Base-by-base conservation (phyloP, 30 jellyfish, hydroid and myxozoan species). In the Cassiopea andromeda region DNA sequence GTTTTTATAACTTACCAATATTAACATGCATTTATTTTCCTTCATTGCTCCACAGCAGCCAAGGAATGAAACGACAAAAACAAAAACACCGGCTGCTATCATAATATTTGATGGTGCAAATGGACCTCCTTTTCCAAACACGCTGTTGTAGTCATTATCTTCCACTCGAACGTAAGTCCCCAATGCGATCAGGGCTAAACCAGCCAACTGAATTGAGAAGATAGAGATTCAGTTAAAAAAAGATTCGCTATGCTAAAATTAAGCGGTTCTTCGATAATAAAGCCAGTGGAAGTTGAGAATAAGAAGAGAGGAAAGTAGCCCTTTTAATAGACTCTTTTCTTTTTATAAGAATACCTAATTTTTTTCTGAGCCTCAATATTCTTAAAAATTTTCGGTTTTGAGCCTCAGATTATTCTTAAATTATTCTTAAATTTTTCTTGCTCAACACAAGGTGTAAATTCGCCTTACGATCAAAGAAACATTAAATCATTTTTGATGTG, bases 1-100 rank as follows among this genome's bases (percentile, higher is more conserved):
- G 38, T 0, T 27, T 64, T 48, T 45, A 3, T 3, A 46, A 77
- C 89, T 60, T 50, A 87, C 94, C 68, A 80, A 16, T 5, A 80
- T 64, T 1, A 89, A 85, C 85, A 89, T 2, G 46, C 92, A 90
- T 57, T 90, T 90, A 85, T 88, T 73, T 64, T 90, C 81, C 59
- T 83, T 90, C 69, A 90, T 74, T 27, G 97, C 97, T 17, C 97
- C 97, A 82, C 89, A 76, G 49, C 97, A 90, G 16, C 97, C 97
- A 60, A 90, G 9, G 72, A 90, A 90, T 44, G 92, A 73, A 64
- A 90, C 68, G 68, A 90, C 60, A 67, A 90, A 80, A 10, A 90
- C 93, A n/a, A 90, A 46, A 16, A 68, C 89, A n/a, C 97, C 97
- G 2, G 90, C 97, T 74, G 90, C 97, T 3, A 90, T 75, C 97